Base-by-base conservation (phyloP, 2,888 invertebrate species). In the Arrhopalites spinosus region DNA sequence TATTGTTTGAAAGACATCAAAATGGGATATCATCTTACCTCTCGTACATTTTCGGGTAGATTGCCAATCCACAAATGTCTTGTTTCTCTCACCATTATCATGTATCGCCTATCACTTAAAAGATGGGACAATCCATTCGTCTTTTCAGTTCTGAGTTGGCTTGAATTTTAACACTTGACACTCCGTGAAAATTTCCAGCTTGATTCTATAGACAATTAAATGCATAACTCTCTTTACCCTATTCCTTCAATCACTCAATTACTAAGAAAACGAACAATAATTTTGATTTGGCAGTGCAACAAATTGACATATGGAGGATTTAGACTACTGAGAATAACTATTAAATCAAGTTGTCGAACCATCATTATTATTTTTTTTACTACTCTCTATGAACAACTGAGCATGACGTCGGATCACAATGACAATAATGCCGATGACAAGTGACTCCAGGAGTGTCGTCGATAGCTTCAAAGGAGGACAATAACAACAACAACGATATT, bases 21-120 rank as follows among this genome's bases (percentile, higher is more conserved):
- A n/a, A n/a, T n/a, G n/a, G n/a, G n/a, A n/a, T n/a, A n/a, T n/a
- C n/a, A 50, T 15, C 50, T 88, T 96, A 36, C 96, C 90, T 96
- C 96, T 87, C 95, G 93, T 90, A 95, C 94, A 91, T 95, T 96
- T 91, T 96, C 96, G 93, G 97, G 96, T 92, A 98, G 94, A 92
- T 96, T 97, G 92, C 96, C 97, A 92, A 98, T 96, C 95, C 96
- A 96, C 91, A 98, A 93, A 91, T 98, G 96, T 92, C 97, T 78
- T 70, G 83, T 83, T 83, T 83, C 83, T 82, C 97, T 96, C 93
- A 98, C 97, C 98, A 98, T 98, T 93, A 93, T 95, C 92, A 92
- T 92, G 76, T 64, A 80, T 77, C 63, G 81, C 81, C 80, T 81
- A 78, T 72, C 75, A 89, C 91, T 91, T 92, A 93, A 43, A 92